Conservation (phyloP, 2,113 vertebrate genomes). For the Gnathonemus longibarbis region DNA sequence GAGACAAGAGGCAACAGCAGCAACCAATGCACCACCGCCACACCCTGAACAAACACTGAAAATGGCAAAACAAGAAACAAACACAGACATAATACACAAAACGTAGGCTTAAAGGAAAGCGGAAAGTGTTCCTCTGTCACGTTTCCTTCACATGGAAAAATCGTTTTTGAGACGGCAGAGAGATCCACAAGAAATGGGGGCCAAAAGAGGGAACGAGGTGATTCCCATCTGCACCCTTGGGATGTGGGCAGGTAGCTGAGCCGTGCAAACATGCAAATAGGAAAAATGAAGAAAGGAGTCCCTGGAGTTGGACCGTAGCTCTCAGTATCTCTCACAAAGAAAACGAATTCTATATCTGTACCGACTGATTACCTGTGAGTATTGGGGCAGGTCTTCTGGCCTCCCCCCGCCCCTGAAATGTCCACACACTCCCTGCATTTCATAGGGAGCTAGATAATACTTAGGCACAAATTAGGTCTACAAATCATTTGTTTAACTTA, state of each 20-base stretch:
- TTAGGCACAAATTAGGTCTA: not conserved
- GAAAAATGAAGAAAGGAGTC: not conserved
- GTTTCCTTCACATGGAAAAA: not conserved
- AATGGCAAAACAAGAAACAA: not conserved
- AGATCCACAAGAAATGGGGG: not conserved
- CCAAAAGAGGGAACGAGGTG: not conserved
- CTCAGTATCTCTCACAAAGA: not conserved
- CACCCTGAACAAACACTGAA: not conserved
- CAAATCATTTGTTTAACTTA: not conserved
- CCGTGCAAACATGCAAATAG: not conserved
- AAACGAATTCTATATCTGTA: not conserved
- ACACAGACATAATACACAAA: not conserved
- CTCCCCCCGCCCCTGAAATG: not conserved
- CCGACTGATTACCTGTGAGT: not conserved
- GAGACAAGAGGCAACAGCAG: not conserved
- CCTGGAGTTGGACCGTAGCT: not conserved
- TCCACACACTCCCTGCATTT: not conserved
- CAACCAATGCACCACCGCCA: not conserved
- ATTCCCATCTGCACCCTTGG: not conserved
- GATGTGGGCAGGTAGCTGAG: not conserved
- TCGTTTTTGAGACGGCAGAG: not conserved
- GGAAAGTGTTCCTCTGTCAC: not conserved
- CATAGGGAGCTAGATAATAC: not conserved
- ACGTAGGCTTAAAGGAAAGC: not conserved
- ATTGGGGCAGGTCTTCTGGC: not conserved